Evolutionary conservation across 1,140 invertebrate species (phyloP).

Genomic region (Orchestia grillus): DNA sequence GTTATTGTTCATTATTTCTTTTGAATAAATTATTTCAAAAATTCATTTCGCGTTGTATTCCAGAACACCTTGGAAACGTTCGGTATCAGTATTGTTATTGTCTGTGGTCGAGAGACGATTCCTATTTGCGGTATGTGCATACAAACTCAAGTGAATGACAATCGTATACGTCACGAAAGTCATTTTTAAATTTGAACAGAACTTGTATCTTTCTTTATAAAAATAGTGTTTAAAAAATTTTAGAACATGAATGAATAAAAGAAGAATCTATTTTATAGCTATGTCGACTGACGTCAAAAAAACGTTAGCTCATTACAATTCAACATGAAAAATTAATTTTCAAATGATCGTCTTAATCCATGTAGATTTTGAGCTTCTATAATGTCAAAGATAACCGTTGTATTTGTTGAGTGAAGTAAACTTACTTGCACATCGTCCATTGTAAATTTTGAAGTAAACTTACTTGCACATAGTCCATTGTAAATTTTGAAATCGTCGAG

Average conservation of each 20-base stretch:
- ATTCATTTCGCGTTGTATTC: too few species aligned
- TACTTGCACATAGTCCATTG: constrained; percentile 76
- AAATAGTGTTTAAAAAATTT: neutral
- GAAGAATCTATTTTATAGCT: too few species aligned
- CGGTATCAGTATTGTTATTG: too few species aligned
- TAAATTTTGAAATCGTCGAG: constrained; percentile 79
- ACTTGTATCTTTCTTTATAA: neutral
- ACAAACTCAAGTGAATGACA: neutral
- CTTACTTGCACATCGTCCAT: constrained; percentile 76
- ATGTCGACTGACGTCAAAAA: too few species aligned
- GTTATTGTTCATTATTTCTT: too few species aligned
- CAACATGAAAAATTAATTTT: neutral
- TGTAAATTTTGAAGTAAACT: constrained; percentile 71
- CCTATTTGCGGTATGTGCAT: neutral
- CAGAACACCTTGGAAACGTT: too few species aligned
- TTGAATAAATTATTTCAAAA: too few species aligned
- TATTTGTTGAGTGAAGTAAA: neutral
- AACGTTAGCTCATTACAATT: too few species aligned
- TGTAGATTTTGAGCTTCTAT: neutral
- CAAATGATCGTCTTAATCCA: neutral
- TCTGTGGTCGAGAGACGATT: too few species aligned
- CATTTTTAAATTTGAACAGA: neutral
- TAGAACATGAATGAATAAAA: too few species aligned
- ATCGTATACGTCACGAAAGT: neutral
- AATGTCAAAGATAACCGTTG: neutral